Base-by-base conservation (phyloP, 2,888 invertebrate species). In the Cabera pusaria region DNA sequence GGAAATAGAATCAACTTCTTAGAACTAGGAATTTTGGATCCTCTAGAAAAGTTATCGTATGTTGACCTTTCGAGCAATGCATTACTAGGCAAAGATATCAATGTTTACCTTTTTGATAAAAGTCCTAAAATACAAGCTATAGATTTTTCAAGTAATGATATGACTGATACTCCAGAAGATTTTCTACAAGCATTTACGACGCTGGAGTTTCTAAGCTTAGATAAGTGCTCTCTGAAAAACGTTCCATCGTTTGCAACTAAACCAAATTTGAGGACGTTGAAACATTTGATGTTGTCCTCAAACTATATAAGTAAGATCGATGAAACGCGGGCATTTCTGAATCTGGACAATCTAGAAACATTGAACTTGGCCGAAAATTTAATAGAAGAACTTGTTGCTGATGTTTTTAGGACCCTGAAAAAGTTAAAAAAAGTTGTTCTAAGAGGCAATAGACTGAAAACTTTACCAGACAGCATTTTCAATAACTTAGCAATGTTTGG, bases 61-160 rank as follows among this genome's bases (percentile, higher is more conserved):
- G 21, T 82, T 6, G 72, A 76, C 46, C 36, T 80, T 12, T 72
- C 77, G 0, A 64, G 61, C 9, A 82, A 80, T 31, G 29, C 44
- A 1, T 48, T 80, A 18, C 6, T 57, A 8, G 76, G 77, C 2
- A 62, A 41, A 47, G 38, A 63, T 31, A 38, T 80, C 3, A 56
- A 61, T 39, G 49, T 62, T 0, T 53, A 62, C 21, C 40, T 74
- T 26, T 77, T 80, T 41, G 64, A 69, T 28, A 34, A 58, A 11
- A 65, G 42, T 32, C 49, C 16, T n/a, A 39, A 39, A 1, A 69
- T 82, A 11, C 50, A 36, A 8, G 52, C 56, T 17, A 44, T 80
- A 6, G 72, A 71, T 56, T 72, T 77, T 10, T 75, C 77, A 6
- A 59, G 66, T 49, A 80, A 75, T 24, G 59, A 75, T 16, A 77